A percentile compares a stretch with the other conserved stretches of the same genome.
Conservation (phyloP, 1,140 invertebrate species). For the Leptonema lineaticorne region DNA sequence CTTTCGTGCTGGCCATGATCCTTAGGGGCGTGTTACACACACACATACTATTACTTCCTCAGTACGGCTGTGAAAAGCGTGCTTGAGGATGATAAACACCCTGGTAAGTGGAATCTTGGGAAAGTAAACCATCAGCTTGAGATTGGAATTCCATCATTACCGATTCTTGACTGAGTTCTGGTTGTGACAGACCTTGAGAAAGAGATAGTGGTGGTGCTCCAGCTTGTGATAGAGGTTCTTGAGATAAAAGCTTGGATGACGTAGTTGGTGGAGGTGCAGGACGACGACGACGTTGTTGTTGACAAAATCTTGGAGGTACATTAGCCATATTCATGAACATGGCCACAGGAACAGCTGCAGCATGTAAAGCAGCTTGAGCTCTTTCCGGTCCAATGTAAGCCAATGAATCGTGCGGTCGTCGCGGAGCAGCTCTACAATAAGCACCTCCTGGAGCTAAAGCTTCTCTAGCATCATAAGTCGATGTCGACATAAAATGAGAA, state of each 20-base stretch:
- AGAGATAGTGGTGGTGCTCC: constrained; percentile 65
- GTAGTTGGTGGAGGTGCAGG: constrained; percentile 34
- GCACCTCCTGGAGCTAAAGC: constrained; percentile 80
- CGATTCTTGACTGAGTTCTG: constrained; percentile 85
- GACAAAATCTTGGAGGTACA: constrained; percentile 83
- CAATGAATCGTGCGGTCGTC: constrained; percentile 78
- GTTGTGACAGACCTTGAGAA: constrained; percentile 77
- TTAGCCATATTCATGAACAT: constrained; percentile 95
- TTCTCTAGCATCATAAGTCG: constrained; percentile 89
- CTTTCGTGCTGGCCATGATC: constrained; percentile 19
- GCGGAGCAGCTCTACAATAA: constrained; percentile 58
- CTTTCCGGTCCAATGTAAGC: constrained; percentile 89
- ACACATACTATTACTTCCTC: constrained; percentile 45
- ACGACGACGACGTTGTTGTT: constrained; percentile 63
- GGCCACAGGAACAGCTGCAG: constrained; percentile 87
- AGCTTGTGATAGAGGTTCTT: constrained; percentile 64
- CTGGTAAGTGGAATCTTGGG: constrained; percentile 93
- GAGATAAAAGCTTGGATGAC: constrained; percentile 47
- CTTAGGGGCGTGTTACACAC: constrained; percentile 25
- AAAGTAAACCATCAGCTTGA: constrained; percentile 90
- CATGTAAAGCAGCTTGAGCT: constrained; percentile 73
- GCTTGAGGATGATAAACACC: constrained; percentile 65
- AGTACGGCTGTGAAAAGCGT: constrained; percentile 63
- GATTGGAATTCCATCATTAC: constrained; percentile 88
- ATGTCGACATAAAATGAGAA: constrained; percentile 95